Base-by-base conservation (phyloP, 2,888 invertebrate genomes). In the Apodemia duryi region DNA sequence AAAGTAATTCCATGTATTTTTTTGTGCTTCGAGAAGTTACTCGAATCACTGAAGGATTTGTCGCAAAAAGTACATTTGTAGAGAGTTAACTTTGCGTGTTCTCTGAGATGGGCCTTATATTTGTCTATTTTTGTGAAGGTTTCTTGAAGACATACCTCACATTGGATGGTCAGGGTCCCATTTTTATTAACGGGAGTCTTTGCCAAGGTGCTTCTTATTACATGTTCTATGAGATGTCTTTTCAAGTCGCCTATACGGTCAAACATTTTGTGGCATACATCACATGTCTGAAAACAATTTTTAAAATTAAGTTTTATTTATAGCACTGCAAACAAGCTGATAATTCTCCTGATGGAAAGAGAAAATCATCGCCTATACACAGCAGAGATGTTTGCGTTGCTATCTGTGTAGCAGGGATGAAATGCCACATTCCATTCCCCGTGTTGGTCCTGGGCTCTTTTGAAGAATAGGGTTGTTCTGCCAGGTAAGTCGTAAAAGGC, bases 21-120 rank as follows among this genome's bases (percentile, higher is more conserved):
- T 72, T 92, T 92, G 72, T 92, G 92, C 63, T 92, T 92, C 2
- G 91, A 92, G 68, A 91, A 92, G 67, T 92, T 92, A 67, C 90
- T 90, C 29, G 92, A 92, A 66, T 92, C 92, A 67, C 88, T 89
- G 70, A 92, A 92, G 7, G 88, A 85, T 69, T 92, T 91, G 65
- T 91, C 84, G 75, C 92, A 92, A 68, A 88, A 83, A 0, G 84
- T 86, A 73, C 92, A 92, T 66, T 89, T 85, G 79, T 92, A 92
- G 0, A 89, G 69, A 0, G 92, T 92, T 0, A 92, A 78, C 68
- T 89, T 88, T 5, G 91, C 91, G 75, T 92, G 92, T 65, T 89
- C 87, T 46, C 92, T 80, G 0, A 92, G 72, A 67, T 92, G 92
- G 0, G 86, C 88, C 65, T 92, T 92, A 73, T 91, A 92, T 67